phyloP scores from a whole-genome alignment of 2,888 invertebrate genomes.

The Meteorus colon region DNA sequence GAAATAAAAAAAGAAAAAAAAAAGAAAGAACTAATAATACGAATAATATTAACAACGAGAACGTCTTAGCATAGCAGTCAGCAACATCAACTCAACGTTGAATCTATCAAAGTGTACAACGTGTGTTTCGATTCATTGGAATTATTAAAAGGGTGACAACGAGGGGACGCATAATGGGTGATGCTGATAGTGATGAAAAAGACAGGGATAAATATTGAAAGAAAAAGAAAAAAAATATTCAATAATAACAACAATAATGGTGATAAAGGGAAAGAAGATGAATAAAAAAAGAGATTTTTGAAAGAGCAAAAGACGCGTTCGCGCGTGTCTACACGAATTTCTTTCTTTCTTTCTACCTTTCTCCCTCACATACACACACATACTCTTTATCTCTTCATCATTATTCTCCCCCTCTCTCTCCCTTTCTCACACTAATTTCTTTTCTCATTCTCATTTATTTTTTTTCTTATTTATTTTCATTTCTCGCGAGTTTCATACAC shows the following conservation, averaged over 20 bases:
- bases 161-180: neutral
- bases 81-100: neutral
- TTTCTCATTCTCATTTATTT: conserved; percentile 34
- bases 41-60: too few species aligned
- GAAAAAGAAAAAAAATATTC: neutral
- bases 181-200: neutral
- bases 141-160: neutral
- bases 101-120: neutral
- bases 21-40: too few species aligned
- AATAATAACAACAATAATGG: neutral
- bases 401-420: conserved; percentile 5
- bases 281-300: neutral
- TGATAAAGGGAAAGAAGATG: neutral
- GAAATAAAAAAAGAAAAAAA: neutral
- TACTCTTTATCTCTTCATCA: neutral
- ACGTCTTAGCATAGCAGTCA: neutral
- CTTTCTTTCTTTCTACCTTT: conserved; percentile 25
- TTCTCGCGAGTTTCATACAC: conserved; percentile 28
- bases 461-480: conserved; percentile 28
- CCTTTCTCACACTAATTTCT: neutral
- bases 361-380: neutral
- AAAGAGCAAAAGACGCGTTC: neutral
- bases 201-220: neutral
- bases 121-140: conserved; percentile 7
- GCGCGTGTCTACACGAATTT: conserved; percentile 18